phyloP scores from a whole-genome alignment of 2,888 invertebrate species.

The Callosobruchus maculatus region DNA sequence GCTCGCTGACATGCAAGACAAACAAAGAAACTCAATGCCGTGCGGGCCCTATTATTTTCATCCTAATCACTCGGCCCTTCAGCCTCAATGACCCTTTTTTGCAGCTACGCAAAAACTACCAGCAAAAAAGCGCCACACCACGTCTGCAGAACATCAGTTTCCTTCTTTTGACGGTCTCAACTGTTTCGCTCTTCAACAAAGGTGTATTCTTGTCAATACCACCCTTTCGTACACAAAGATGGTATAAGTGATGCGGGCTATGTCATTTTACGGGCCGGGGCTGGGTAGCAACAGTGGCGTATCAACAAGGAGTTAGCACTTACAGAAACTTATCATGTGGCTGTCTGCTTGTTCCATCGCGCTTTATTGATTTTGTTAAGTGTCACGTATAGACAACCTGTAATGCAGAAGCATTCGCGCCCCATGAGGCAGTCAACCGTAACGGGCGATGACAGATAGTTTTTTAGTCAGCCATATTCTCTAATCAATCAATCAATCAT shows the following conservation, averaged over 20 bases:
- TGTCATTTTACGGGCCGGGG: background rate
- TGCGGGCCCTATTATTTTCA: background rate
- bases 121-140: background rate
- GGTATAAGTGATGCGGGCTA: background rate
- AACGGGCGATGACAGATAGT: no score
- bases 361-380: no score
- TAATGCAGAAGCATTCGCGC: no score
- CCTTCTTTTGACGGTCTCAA: background rate
- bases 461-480: no score
- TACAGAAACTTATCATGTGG: no score
- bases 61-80: background rate
- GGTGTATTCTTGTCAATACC: background rate
- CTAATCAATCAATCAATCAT: no score
- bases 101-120: background rate
- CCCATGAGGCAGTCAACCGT: no score
- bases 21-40: background rate
- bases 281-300: background rate
- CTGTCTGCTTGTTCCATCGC: no score
- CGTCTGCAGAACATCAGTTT: background rate
- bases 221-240: background rate
- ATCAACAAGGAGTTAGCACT: background rate
- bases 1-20: background rate
- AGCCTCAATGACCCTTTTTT: background rate
- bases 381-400: no score
- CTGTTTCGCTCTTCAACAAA: background rate